Base-by-base conservation (phyloP, 2,888 invertebrate species). In the Synanthedon tipuliformis region DNA sequence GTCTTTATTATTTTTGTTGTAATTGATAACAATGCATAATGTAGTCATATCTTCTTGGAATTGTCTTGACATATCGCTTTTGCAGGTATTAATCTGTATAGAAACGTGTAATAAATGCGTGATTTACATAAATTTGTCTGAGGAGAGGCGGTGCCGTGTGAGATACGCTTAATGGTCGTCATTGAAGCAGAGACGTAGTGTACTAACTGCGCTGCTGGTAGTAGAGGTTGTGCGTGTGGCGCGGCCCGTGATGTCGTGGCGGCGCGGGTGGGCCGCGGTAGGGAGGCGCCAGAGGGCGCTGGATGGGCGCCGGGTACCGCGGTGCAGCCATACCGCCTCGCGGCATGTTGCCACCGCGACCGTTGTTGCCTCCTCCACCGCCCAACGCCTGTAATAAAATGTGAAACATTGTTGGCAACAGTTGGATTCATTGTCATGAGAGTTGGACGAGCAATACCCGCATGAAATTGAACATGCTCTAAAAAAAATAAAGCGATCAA, bases 301-400 rank as follows among this genome's bases (percentile, higher is more conserved):
- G 89, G 65, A 89, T 89, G 62, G 89, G 89, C 66, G 89, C 79
- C 50, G 89, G 89, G 75, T 88, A 89, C 57, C 88, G 84, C 68
- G 83, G 84, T 59, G 81, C 78, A 51, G 62, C 60, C 72, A 78
- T 64, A 50, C 73, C 75, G 58, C 78, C 79, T 63, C 80, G 77
- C 48, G 61, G 60, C 70, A 75, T 69, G 49, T 61, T 64, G 56
- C 58, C 58, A 56, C 60, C 68, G 18, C 60, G 66, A 50, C 62
- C 69, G 52, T 69, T 71, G 57, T 68, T 73, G 54, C 66, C 75
- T 54, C 68, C 76, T 65, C 81, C 80, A 50, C 76, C 78, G 64
- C 73, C 72, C 63, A 79, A 76, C 71, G 82, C 77, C 66, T 66
- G 56, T 15, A 4, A 45, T 45, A n/a, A 45, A 45, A 13, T 45